Conservation (phyloP, 2,113 vertebrate species). For the Paradoxurus hermaphroditus region DNA sequence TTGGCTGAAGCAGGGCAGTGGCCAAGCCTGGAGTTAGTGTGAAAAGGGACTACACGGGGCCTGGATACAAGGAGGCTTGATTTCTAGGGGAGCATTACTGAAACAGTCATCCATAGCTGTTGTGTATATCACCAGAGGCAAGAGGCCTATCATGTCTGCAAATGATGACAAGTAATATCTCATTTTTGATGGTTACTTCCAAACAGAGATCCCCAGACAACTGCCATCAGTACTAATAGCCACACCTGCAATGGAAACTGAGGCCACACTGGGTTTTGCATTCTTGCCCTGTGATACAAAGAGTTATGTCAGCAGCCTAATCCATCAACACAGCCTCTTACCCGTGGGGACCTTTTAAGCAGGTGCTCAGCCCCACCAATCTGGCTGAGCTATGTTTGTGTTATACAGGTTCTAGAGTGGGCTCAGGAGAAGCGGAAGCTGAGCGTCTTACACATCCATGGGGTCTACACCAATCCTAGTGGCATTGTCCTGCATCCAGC, state of each 20-base stretch:
- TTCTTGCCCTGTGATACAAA: background rate
- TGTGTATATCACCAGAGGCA: background rate
- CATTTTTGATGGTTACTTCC: background rate
- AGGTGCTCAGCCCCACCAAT: background rate
- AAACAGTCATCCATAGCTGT: background rate
- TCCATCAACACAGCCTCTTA: background rate
- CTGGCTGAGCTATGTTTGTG: background rate
- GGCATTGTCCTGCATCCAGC: slow-evolving; percentile 97
- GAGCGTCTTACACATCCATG: slow-evolving; percentile 96
- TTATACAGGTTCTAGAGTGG: slow-evolving; percentile 93
- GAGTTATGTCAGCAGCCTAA: background rate
- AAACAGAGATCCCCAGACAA: slow-evolving; percentile 2
- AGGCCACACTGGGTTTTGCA: background rate
- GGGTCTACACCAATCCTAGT: slow-evolving; percentile 96
- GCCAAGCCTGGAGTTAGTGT: background rate
- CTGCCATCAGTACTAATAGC: background rate
- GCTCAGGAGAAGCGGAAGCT: slow-evolving; percentile 95
- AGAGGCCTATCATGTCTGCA: background rate
- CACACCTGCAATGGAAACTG: background rate
- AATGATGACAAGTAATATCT: background rate
- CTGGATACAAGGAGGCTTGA: background rate
- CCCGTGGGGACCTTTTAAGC: background rate
- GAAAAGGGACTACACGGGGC: background rate
- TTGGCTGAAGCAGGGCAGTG: background rate
- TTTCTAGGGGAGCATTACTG: background rate